Percentiles rank a stretch among this genome's conserved stretches.
phyloP scores from a whole-genome alignment of 2,797 vertebrate species.

The Pangasius djambal region DNA sequence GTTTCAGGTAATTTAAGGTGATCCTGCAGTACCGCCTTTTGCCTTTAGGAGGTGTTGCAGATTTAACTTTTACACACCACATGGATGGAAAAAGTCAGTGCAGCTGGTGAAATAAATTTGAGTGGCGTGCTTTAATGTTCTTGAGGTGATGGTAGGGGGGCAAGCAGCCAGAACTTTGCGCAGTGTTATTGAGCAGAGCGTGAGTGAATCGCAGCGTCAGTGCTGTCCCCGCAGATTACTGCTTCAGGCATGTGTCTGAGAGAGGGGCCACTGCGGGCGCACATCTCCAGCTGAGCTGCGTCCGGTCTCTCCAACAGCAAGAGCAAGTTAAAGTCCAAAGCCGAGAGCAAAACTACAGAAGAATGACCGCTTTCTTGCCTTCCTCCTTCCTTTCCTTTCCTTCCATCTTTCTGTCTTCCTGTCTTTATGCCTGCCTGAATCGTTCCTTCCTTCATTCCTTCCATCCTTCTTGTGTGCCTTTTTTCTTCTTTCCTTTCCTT shows the following conservation, averaged over 20 bases:
- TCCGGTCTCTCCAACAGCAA: no score
- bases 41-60: constrained; percentile 25
- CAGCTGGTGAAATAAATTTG: background rate
- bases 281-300: background rate
- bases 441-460: background rate
- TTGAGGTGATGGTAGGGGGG: background rate
- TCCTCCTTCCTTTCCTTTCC: no score
- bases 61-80: background rate
- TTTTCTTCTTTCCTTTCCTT: background rate
- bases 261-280: no score
- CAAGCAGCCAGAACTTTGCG: background rate
- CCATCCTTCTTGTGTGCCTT: background rate
- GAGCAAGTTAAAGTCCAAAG: background rate
- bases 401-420: no score
- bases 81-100: background rate
- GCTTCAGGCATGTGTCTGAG: background rate
- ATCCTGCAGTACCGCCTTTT: background rate
- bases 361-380: background rate
- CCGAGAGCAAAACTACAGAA: background rate
- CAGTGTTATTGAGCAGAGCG: background rate
- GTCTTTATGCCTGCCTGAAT: background rate
- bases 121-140: background rate
- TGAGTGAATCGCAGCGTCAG: background rate
- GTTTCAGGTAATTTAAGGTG: background rate
- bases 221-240: background rate